Percentiles rank a stretch among this genome's conserved stretches.
Conservation (phyloP, 1,140 invertebrate species). For the Drosophila triauraria region DNA sequence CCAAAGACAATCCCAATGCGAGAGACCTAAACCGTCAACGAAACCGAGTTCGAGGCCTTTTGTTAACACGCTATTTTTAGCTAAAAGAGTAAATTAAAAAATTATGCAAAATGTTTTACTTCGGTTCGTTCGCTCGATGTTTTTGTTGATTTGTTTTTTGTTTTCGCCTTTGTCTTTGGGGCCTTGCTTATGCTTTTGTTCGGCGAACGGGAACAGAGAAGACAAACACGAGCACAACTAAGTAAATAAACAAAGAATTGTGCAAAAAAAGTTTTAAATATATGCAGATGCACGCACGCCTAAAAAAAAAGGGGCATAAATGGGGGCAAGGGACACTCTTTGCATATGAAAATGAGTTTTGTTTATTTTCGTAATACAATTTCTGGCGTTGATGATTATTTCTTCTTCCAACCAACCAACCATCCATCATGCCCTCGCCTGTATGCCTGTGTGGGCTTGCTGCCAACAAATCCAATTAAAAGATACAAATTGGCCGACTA, state of each 20-base stretch:
- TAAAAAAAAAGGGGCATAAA: not conserved
- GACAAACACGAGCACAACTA: slow-evolving; percentile 56
- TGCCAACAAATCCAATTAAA: slow-evolving; percentile 56
- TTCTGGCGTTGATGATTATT: slow-evolving; percentile 28
- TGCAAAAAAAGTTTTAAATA: slow-evolving; percentile 64
- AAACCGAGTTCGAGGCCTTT: not conserved
- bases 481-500: slow-evolving; percentile 52
- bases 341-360: slow-evolving; percentile 77
- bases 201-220: slow-evolving; percentile 36
- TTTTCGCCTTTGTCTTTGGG: slow-evolving; percentile 22
- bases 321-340: slow-evolving; percentile 34
- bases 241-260: slow-evolving; percentile 69
- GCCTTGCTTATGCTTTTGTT: slow-evolving; percentile 15
- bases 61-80: slow-evolving; percentile 45
- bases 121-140: slow-evolving; percentile 5
- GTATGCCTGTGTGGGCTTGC: not conserved
- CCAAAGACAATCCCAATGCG: slow-evolving; percentile 3
- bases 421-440: not conserved
- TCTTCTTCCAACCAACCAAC: not conserved
- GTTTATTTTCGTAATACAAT: slow-evolving; percentile 39
- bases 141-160: slow-evolving; percentile 14
- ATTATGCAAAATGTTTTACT: slow-evolving; percentile 67
- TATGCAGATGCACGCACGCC: slow-evolving; percentile 72
- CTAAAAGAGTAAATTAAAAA: slow-evolving; percentile 64
- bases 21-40: not conserved